Conservation (phyloP, 2,113 vertebrate species). For the Cygnus atratus region DNA sequence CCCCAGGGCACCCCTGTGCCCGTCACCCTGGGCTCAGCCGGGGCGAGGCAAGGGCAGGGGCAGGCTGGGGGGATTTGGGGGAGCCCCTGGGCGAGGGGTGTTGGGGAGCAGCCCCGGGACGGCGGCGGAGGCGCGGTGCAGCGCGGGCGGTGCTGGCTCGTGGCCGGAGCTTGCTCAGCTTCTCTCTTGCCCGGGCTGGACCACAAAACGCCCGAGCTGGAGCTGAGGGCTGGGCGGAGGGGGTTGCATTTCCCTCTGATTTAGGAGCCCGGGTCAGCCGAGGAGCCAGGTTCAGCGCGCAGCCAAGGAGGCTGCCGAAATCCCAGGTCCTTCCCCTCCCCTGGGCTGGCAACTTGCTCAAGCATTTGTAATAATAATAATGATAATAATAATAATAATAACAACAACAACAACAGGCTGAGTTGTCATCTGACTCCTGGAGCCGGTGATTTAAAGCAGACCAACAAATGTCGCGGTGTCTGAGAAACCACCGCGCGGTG, state of each 20-base stretch:
- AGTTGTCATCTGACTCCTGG: slow-evolving; percentile 32
- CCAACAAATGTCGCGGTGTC: not conserved
- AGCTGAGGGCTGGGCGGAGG: not conserved
- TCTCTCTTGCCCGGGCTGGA: not conserved
- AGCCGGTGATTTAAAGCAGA: not conserved
- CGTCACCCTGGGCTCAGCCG: not conserved
- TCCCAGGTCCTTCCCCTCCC: not conserved
- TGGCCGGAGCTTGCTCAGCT: not conserved
- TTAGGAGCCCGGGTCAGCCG: not conserved
- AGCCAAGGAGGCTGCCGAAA: not conserved
- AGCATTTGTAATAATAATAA: slow-evolving; percentile 38
- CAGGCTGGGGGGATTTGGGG: not conserved
- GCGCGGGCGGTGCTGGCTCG: not conserved
- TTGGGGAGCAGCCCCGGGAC: not conserved
- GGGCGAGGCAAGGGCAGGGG: not conserved
- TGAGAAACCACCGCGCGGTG: accelerated
- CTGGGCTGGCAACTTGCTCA: not conserved
- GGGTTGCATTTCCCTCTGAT: not conserved
- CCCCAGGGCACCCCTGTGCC: not conserved
- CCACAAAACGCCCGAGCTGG: not conserved
- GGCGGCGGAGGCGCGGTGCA: accelerated
- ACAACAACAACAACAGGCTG: not conserved
- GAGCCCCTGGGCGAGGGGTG: not conserved
- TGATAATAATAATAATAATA: slow-evolving; percentile 8
- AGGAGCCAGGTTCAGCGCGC: not conserved